A percentile compares a stretch with the other conserved stretches of the same genome.
These are phyloP conservation scores for Drosophila neonasuta DNA, from an alignment of 2,888 invertebrate genomes.

Conservation along the genomic window DNA sequence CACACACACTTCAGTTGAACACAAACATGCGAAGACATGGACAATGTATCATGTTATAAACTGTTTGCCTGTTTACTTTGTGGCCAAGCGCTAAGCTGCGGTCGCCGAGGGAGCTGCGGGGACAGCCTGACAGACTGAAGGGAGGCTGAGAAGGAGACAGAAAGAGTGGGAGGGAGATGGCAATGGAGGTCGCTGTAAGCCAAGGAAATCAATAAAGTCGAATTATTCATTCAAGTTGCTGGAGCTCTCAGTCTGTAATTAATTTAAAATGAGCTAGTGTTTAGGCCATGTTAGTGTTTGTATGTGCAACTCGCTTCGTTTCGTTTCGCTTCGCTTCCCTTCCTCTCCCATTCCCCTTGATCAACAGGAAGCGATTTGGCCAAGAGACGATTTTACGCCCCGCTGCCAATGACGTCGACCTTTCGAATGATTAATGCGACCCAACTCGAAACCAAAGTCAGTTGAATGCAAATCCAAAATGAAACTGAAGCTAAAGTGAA, in stretches of 20 bases:
- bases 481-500: neutral
- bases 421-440: slow-evolving; percentile 49
- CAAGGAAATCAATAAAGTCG: slow-evolving; percentile 57
- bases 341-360: neutral
- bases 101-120: neutral
- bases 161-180: neutral
- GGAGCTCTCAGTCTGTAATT: slow-evolving; percentile 40
- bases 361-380: slow-evolving; percentile 21
- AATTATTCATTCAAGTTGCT: slow-evolving; percentile 55
- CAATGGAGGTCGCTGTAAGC: neutral
- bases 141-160: neutral
- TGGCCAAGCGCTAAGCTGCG: neutral
- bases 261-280: slow-evolving; percentile 50
- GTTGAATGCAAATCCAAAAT: slow-evolving; percentile 5
- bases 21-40: slow-evolving; percentile 19
- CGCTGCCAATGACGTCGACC: slow-evolving; percentile 37
- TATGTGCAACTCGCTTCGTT: neutral
- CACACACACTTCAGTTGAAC: neutral
- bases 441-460: slow-evolving; percentile 12
- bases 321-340: neutral
- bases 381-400: slow-evolving; percentile 42
- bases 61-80: slow-evolving; percentile 29
- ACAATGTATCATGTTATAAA: slow-evolving; percentile 38
- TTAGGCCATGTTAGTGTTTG: slow-evolving; percentile 32
- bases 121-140: neutral